A percentile compares a stretch with the other conserved stretches of the same genome.
These are phyloP conservation scores for Gari tellinella DNA, from an alignment of 2,888 invertebrate species.

Conservation along the genomic window DNA sequence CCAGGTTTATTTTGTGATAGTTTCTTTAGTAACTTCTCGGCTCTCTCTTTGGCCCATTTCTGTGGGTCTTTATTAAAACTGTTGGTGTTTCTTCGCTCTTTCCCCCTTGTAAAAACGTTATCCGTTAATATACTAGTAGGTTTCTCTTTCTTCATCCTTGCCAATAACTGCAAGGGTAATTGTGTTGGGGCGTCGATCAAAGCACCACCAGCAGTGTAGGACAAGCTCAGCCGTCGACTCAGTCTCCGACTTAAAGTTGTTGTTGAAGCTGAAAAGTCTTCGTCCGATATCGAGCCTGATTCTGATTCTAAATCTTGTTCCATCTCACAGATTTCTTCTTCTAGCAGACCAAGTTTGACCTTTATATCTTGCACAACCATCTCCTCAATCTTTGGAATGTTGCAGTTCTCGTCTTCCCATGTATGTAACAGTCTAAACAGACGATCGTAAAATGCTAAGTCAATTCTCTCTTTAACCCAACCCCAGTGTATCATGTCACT, in stretches of 20 bases:
- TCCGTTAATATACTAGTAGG: no score
- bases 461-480: conserved; percentile 50
- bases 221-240: no score
- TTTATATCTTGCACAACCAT: conserved; percentile 56
- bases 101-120: background rate
- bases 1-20: conserved; percentile 17
- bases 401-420: conserved; percentile 57
- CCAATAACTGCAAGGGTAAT: no score
- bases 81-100: background rate
- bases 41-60: conserved; percentile 40
- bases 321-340: conserved; percentile 51
- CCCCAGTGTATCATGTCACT: conserved; percentile 34
- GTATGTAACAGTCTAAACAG: conserved; percentile 47
- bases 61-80: conserved; percentile 47
- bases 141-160: no score
- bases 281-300: background rate
- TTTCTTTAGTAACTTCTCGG: conserved; percentile 55
- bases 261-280: no score
- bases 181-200: no score
- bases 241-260: no score
- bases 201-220: no score
- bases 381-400: conserved; percentile 42
- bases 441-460: conserved; percentile 51
- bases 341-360: conserved; percentile 62
- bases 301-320: conserved; percentile 30